Evolutionary conservation across 92 coral and sea anemone species (phyloP).

Genomic region (Bergia sp.): DNA sequence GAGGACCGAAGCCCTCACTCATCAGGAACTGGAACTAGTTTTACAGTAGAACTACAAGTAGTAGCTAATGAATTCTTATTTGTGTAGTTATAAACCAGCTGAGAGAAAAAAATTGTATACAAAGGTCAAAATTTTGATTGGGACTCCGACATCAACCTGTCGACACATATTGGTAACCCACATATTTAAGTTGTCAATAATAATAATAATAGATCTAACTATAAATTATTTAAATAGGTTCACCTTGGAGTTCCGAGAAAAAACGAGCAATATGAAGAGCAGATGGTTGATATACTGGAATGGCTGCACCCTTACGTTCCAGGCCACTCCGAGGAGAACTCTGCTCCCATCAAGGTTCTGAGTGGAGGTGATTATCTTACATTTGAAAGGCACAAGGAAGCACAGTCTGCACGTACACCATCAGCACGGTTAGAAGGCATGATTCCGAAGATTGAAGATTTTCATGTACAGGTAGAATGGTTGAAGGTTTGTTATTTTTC

Average conservation of each 20-base stretch:
- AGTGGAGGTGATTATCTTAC: slow-evolving; percentile 74
- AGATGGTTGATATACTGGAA: slow-evolving; percentile 50
- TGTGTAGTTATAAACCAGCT: no score
- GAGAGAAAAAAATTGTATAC: no score
- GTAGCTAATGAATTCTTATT: no score
- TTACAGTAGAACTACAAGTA: no score
- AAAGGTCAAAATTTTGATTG: no score
- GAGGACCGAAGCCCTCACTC: no score
- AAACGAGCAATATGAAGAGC: slow-evolving; percentile 61
- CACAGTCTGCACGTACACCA: slow-evolving; percentile 68
- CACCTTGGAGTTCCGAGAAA: background rate
- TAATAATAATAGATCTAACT: no score
- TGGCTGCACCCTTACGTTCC: slow-evolving; percentile 48
- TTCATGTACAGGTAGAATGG: slow-evolving; percentile 65
- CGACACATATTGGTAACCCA: no score
- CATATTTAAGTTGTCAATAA: no score
- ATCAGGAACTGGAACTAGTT: no score
- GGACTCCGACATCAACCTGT: no score
- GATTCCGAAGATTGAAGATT: slow-evolving; percentile 61
- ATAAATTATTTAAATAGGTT: no score
- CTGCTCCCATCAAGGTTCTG: slow-evolving; percentile 37
- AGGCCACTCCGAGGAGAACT: slow-evolving; percentile 40
- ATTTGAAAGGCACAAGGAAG: slow-evolving; percentile 65
- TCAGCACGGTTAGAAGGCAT: slow-evolving; percentile 56
- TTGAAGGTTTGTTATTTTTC: slow-evolving; percentile 29